Evolutionary conservation across 2,797 vertebrate species (phyloP), one percentile per base, ranked within the genome.

Genomic region (Anas capensis): DNA sequence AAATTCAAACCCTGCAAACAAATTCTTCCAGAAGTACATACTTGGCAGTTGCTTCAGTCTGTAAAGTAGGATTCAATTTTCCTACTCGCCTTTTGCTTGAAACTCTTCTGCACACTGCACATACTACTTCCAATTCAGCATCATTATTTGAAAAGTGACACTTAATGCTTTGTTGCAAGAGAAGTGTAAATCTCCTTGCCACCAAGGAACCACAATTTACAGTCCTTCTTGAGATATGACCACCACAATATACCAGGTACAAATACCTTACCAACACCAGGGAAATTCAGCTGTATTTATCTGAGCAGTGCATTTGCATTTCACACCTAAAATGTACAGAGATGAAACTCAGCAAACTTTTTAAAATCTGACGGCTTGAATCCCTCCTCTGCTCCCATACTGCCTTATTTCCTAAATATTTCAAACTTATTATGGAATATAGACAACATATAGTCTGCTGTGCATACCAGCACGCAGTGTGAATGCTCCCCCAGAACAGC

Each of bases 1-100:
- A 98, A 98, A 97, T 98, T 75, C 77, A 93, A 95, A 64, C 68
- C 38, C 85, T 91, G 75, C 71, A 88, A 81, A 96, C 40, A 97
- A 98, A 97, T 64, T 96, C 82, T 54, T 91, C 46, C 82, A 90
- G 62, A 94, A 90, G 91, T 91, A 94, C 42, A 93, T 90, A 83
- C 81, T 90, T 78, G 57, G 89, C 27, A 93, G 69, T 91, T 92
- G 68, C 86, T 95, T 94, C 54, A 83, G 69, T 83, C 3, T 17
- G 88, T 86, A 64, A 92, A 97, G 95, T 42, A 92, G 75, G 80
- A 95, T 95, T 97, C 88, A 88, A 69, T 97, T 96, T 88, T 95
- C 86, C 91, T 86, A 82, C 65, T 75, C 82, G 51, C 46, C 54
- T 90, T 60, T 65, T 92, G 57, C 61, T 88, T 79, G 62, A 82